A percentile compares a stretch with the other conserved stretches of the same genome.
phyloP scores from a whole-genome alignment of 2,113 vertebrate species.

The Chamaea fasciata region DNA sequence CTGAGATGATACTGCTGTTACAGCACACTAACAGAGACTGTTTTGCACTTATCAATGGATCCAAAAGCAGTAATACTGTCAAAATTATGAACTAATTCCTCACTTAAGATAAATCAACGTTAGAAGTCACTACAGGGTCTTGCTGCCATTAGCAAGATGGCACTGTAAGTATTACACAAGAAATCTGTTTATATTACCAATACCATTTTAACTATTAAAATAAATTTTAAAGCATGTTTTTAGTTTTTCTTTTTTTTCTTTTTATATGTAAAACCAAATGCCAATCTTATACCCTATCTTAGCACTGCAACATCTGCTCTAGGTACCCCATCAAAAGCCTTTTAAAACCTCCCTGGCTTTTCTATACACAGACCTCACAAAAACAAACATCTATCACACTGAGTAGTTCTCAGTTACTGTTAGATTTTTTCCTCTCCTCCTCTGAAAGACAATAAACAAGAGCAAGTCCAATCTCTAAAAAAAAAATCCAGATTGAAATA shows the following conservation, averaged over 20 bases:
- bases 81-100: background rate
- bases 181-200: background rate
- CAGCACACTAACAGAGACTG: background rate
- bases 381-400: background rate
- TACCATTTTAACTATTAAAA: background rate
- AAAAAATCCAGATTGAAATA: background rate
- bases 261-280: background rate
- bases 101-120: background rate
- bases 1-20: background rate
- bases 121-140: background rate
- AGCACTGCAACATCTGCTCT: background rate
- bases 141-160: background rate
- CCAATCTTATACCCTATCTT: background rate
- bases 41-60: background rate
- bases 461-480: background rate
- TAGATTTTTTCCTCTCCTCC: background rate
- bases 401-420: background rate
- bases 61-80: background rate
- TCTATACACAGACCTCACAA: background rate
- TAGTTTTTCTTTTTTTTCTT: accelerated
- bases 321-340: background rate
- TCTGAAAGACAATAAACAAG: background rate
- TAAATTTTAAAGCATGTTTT: background rate
- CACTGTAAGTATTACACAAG: background rate
- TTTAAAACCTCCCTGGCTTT: background rate